A percentile compares a stretch with the other conserved stretches of the same genome.
Conservation (phyloP, 2,797 vertebrate genomes). For the Sternarchorhynchus goeldii region DNA sequence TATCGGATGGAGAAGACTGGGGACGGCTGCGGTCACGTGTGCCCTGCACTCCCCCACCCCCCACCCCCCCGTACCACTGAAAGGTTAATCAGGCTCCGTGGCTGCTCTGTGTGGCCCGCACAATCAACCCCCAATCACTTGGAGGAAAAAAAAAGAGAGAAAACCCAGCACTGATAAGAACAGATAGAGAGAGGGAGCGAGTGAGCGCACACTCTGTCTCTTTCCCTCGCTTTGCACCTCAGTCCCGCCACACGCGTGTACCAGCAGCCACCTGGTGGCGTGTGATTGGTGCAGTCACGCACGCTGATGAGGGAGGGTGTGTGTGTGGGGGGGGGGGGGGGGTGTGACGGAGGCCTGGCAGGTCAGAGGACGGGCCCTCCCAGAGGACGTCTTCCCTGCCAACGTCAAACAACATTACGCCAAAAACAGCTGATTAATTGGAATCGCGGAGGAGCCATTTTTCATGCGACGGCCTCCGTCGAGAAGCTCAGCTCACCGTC, state of each 20-base stretch:
- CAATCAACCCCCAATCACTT: conserved; percentile 70
- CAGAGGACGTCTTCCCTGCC: conserved; percentile 79
- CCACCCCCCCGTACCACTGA: conserved; percentile 80
- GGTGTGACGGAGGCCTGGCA: conserved; percentile 75
- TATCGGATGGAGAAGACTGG: conserved; percentile 84
- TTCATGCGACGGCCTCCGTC: conserved; percentile 77
- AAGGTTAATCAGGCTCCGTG: conserved; percentile 98
- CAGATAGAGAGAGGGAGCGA: conserved; percentile 1
- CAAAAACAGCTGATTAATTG: conserved; percentile 84
- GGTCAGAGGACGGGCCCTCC: conserved; percentile 81
- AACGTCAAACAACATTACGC: conserved; percentile 85
- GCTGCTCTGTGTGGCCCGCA: conserved; percentile 82
- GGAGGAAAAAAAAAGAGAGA: conserved; percentile 17
- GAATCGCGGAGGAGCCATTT: conserved; percentile 80
- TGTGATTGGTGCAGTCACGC: conserved; percentile 74
- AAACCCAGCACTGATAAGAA: conserved; percentile 46
- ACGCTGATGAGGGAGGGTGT: conserved; percentile 66
- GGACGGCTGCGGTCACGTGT: conserved; percentile 80
- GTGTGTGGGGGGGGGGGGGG: too few species aligned
- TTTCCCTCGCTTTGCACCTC: conserved; percentile 1
- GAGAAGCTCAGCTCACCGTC: conserved; percentile 76
- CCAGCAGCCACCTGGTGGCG: conserved; percentile 48
- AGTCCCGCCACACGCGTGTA: conserved; percentile 23
- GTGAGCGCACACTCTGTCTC: not conserved
- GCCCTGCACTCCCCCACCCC: conserved; percentile 52